Evolutionary conservation across 1,140 invertebrate genomes (phyloP).

Genomic region (Pseudomyrmex pallidus): DNA sequence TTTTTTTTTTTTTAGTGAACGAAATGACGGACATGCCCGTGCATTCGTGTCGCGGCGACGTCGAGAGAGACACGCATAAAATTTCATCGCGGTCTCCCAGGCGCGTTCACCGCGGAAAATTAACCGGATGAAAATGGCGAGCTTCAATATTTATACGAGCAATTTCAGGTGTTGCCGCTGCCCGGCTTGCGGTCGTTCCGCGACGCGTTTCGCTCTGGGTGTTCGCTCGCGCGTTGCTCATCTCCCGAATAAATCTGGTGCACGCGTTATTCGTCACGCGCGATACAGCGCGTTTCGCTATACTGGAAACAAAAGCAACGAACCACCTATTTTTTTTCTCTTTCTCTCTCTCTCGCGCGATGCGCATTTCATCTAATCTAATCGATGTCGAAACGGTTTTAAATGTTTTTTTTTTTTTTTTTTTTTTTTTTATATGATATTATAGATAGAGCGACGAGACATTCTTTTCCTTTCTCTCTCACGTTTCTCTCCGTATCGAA

Average conservation of each 20-base stretch:
- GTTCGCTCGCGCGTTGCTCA: conserved; percentile 20
- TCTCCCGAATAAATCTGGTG: conserved; percentile 52
- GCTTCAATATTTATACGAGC: conserved; percentile 82
- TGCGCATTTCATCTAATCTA: neutral
- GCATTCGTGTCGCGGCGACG: conserved; percentile 44
- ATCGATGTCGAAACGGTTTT: conserved; percentile 10
- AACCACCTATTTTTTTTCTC: neutral
- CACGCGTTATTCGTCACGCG: conserved; percentile 59
- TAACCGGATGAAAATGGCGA: conserved; percentile 79
- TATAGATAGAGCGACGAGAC: conserved; percentile 11
- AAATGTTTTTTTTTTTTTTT: no score
- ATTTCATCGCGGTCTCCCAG: conserved; percentile 71
- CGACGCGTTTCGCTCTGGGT: conserved; percentile 14
- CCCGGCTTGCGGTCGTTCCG: conserved; percentile 29
- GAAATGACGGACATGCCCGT: conserved; percentile 15
- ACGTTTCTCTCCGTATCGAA: conserved; percentile 10
- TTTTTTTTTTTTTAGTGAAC: conserved; percentile 9
- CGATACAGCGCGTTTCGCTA: conserved; percentile 22
- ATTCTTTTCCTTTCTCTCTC: neutral
- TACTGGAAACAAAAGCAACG: neutral
- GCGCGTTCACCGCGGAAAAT: conserved; percentile 76
- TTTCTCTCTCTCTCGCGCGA: neutral
- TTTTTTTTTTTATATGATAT: neutral
- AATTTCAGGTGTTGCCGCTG: conserved; percentile 75
- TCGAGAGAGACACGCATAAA: conserved; percentile 75